Percentiles rank a stretch among this genome's conserved stretches.
Conservation (phyloP, 30 jellyfish, hydroid and myxozoan genomes). For the Aurelia coerulea region DNA sequence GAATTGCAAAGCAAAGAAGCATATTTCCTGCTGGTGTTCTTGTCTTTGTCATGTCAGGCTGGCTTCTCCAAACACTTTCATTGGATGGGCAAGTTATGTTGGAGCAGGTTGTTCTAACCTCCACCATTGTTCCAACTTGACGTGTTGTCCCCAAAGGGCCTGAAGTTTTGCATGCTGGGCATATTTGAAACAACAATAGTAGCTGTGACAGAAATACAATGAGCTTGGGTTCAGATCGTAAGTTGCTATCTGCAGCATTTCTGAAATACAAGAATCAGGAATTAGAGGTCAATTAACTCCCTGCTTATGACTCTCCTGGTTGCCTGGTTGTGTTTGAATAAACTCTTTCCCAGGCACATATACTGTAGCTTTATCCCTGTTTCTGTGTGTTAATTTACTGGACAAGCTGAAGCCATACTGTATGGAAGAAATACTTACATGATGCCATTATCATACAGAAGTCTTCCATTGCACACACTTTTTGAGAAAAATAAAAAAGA, state of each 20-base stretch:
- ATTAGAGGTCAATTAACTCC: no score
- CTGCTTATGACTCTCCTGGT: no score
- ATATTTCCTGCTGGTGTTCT: slow-evolving; percentile 55
- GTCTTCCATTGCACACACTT: no score
- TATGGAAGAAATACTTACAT: no score
- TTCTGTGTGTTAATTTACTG: no score
- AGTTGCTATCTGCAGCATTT: slow-evolving; percentile 8
- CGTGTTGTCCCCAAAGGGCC: slow-evolving; percentile 5
- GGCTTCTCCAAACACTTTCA: slow-evolving; percentile 42
- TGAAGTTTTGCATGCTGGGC: slow-evolving; percentile 32
- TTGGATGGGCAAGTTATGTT: slow-evolving; percentile 27
- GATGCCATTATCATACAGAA: no score
- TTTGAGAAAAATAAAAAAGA: no score
- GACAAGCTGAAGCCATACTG: no score
- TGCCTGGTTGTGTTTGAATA: no score
- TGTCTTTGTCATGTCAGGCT: slow-evolving; percentile 24
- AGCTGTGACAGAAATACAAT: slow-evolving; percentile 43
- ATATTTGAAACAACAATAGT: slow-evolving; percentile 18
- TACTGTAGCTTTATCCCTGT: no score
- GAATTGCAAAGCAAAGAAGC: slow-evolving; percentile 37
- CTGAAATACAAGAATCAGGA: neutral
- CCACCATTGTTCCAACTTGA: slow-evolving; percentile 40
- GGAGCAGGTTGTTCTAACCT: slow-evolving; percentile 25
- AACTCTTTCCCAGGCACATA: no score
- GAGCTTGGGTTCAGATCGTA: slow-evolving; percentile 25